Percentiles rank a stretch among this genome's conserved stretches.
Evolutionary conservation across 2,113 vertebrate genomes (phyloP).

Genomic region (Cochlearius cochlearius): DNA sequence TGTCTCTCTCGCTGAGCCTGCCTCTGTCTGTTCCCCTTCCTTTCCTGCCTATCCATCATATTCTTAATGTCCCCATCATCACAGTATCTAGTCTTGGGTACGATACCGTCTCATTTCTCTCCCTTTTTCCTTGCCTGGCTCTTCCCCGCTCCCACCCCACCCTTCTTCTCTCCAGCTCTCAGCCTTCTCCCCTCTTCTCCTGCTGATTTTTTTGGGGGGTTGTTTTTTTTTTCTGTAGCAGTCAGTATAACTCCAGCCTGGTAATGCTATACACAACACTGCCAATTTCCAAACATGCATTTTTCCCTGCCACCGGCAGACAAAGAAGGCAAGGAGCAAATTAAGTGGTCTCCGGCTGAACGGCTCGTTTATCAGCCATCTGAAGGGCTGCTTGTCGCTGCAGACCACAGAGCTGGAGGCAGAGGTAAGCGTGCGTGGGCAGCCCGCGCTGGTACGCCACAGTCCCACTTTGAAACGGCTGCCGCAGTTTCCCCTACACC

Average conservation of each 20-base stretch:
- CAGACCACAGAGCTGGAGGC: background rate
- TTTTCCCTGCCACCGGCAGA: constrained; percentile 27
- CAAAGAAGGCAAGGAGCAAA: constrained; percentile 29
- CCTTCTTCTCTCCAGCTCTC: background rate
- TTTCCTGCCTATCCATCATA: constrained; percentile 25
- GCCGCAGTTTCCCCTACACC: background rate
- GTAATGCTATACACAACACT: background rate
- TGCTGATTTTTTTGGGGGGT: too few relatives aligned
- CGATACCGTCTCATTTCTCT: background rate
- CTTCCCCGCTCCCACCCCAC: background rate
- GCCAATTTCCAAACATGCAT: constrained; percentile 34
- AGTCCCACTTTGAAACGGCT: background rate
- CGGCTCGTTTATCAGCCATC: background rate
- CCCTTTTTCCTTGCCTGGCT: background rate
- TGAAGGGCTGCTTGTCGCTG: constrained; percentile 2
- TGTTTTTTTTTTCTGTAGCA: background rate
- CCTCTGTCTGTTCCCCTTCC: constrained; percentile 14
- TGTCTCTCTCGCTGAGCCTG: constrained; percentile 7
- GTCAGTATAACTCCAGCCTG: background rate
- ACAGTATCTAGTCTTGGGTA: background rate
- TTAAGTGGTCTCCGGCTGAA: constrained; percentile 5
- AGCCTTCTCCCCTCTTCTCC: background rate
- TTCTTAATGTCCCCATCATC: constrained; percentile 17
- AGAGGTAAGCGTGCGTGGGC: background rate
- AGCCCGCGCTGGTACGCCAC: background rate